Evolutionary conservation across 2,113 vertebrate species (phyloP), one percentile per base, ranked within the genome.

Genomic region (Tretioscincus oriximinensis): DNA sequence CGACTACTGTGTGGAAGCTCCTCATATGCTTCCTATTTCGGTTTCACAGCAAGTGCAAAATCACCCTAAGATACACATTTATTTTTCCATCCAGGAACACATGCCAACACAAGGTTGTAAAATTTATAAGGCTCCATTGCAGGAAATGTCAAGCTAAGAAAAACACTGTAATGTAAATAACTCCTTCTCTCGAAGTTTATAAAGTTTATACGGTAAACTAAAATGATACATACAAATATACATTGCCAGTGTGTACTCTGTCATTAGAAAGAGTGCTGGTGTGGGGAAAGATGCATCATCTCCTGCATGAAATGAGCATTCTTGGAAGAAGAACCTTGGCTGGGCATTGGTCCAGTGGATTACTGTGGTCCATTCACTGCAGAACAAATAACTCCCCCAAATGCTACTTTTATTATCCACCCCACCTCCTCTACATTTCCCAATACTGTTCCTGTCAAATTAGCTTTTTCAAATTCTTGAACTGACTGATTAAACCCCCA

Each of bases 381-480:
- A 49, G 11, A 24, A 72, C 21, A 72, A 22, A 10, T 58, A 16
- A 45, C n/a, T 28, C n/a, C n/a, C n/a, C n/a, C n/a, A n/a, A n/a
- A 47, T 3, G 18, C 68, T 71, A 1, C 18, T 78, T 51, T 18
- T 21, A 8, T 77, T 12, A 29, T 60, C 63, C 35, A 41, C 5
- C 35, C 35, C 35, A 5, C 35, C 35, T 41, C 31, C 61, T 18
- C 54, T 18, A 58, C 12, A 58, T 58, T 58, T 18, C 12, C 35
- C 35, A n/a, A 65, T 9, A 64, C 3, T 20, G 20, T 21, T 47
- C 31, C 12, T 45, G 45, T 29, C 47, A 63, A 20, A 71, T 71
- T 61, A 20, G 21, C 7, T 54, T 81, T 54, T 73, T 73, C 61
- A 24, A 81, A 28, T n/a, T 41, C 41, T 60, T 74, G 71, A 81